Conservation (phyloP, 2,113 vertebrate genomes). For the Ciconia stormi region DNA sequence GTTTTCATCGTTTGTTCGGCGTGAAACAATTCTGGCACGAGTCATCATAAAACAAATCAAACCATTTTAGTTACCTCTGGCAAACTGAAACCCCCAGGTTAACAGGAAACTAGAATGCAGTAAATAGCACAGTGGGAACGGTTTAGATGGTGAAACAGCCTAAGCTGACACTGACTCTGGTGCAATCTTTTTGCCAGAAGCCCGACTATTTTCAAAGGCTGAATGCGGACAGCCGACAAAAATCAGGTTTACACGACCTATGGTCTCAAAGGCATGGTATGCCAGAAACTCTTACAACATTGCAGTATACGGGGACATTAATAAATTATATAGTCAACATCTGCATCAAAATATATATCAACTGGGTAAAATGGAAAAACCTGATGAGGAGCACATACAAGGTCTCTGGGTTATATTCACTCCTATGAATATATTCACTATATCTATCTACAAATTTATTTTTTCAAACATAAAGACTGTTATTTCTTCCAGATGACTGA, state of each 20-base stretch:
- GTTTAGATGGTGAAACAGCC: neutral
- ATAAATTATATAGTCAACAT: neutral
- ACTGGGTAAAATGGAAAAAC: neutral
- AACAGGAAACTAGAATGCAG: neutral
- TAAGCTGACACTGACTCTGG: neutral
- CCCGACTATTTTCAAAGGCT: neutral
- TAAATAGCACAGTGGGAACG: neutral
- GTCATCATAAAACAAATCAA: neutral
- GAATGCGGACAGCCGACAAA: neutral
- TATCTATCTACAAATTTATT: neutral
- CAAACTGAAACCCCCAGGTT: neutral
- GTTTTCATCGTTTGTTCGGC: neutral
- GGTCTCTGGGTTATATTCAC: neutral
- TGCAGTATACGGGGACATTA: neutral
- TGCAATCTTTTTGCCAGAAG: neutral
- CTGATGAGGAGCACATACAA: neutral
- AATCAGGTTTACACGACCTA: accelerated
- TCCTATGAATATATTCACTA: accelerated
- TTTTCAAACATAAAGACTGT: neutral
- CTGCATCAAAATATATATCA: neutral
- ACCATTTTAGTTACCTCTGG: neutral
- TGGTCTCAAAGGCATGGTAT: neutral
- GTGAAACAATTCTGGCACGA: neutral
- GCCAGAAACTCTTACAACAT: neutral
- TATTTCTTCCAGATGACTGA: neutral